Base-by-base conservation (phyloP, 2,797 vertebrate genomes). In the Epinephelus coioides region DNA sequence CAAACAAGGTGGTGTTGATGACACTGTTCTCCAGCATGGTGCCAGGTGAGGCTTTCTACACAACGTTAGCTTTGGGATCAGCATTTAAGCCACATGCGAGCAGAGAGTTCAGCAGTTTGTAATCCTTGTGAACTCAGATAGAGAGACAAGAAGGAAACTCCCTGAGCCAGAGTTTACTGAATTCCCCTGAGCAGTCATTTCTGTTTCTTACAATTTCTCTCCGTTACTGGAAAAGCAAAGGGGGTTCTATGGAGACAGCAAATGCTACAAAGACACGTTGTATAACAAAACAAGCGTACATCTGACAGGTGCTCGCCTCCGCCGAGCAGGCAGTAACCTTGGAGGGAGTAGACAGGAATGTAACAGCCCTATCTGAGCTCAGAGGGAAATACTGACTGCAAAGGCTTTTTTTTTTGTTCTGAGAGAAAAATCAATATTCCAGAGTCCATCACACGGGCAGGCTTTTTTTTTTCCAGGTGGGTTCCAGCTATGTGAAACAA, bases 271-370 rank as follows among this genome's bases (percentile, higher is more conserved):
- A 85, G 87, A 84, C 71, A 81, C 54, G 70, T 73, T 86, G 85
- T 87, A 40, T 73, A 81, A 78, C 61, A 86, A 93, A 94, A 92
- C 91, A 92, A 89, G 77, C 21, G 59, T 81, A 79, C 90, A 91
- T 95, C 93, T 94, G 91, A 88, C 95, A 94, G 93, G 93, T 95
- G 94, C 87, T 91, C 2, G 85, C 89, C 85, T 88, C 78, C 43
- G 80, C 87, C 69, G 75, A 87, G 91, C 87, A 73, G 86, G 79
- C 90, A 78, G 91, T 91, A 94, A 93, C 95, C 96, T 96, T 96
- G 95, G 91, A 95, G 92, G 89, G 93, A 93, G 89, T 82, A 86
- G 90, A 93, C 87, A 82, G 93, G 95, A 95, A 95, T 94, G 95
- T 65, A 87, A 83, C 85, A 75, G 84, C 82, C 78, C 86, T 92